Conservation (phyloP, 2,113 vertebrate genomes). For the Pavo muticus region DNA sequence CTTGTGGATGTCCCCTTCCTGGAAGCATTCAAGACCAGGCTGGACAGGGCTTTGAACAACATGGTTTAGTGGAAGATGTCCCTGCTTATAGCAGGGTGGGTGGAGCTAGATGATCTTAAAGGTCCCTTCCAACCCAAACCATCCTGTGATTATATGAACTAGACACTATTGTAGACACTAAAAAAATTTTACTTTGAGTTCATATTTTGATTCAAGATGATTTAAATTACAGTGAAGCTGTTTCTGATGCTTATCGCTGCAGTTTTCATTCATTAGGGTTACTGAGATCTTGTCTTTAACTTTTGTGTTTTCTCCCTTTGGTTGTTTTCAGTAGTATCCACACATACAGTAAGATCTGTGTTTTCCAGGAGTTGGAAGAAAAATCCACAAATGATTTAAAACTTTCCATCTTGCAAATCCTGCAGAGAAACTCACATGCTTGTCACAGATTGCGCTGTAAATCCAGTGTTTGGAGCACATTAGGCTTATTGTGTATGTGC, state of each 20-base stretch:
- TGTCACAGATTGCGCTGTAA: neutral
- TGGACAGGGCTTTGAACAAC: no score
- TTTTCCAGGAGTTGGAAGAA: neutral
- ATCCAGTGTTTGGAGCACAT: neutral
- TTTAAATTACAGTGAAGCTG: neutral
- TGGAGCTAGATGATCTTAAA: no score
- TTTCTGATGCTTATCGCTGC: neutral
- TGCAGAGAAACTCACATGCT: neutral
- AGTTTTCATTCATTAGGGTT: neutral
- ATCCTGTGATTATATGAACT: no score
- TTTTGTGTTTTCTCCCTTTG: neutral
- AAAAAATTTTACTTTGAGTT: neutral
- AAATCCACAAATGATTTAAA: neutral
- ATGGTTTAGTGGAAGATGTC: no score
- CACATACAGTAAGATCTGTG: neutral
- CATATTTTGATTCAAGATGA: neutral
- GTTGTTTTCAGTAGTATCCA: neutral
- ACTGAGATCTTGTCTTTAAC: neutral
- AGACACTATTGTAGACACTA: neutral
- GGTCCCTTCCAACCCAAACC: no score
- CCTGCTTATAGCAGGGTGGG: no score
- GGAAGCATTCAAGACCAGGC: no score
- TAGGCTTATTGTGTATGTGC: fast-evolving
- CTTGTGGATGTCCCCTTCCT: no score
- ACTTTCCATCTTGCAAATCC: neutral